A percentile compares a stretch with the other conserved stretches of the same genome.
phyloP scores from a whole-genome alignment of 1,140 invertebrate species.

The Teleopsis dalmanni region DNA sequence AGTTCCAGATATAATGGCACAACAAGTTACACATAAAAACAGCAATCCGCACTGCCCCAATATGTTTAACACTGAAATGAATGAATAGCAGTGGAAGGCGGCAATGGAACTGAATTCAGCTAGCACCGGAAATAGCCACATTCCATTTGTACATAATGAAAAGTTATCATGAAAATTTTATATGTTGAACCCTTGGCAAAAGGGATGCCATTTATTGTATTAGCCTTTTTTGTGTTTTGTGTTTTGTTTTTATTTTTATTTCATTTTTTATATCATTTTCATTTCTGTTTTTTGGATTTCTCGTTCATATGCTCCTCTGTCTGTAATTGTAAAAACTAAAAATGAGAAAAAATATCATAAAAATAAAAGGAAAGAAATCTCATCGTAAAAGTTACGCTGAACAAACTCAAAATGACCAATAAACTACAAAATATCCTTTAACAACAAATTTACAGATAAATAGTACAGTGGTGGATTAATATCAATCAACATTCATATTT shows the following conservation, averaged over 20 bases:
- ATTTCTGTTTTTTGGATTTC: no score
- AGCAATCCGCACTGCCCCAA: no score
- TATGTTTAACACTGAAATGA: not conserved
- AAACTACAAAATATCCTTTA: not conserved
- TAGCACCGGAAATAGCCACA: constrained; percentile 7
- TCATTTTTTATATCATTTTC: no score
- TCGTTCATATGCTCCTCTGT: no score
- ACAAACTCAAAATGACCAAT: constrained; percentile 8
- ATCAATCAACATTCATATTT: no score
- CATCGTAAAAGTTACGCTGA: not conserved
- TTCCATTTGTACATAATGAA: constrained; percentile 10
- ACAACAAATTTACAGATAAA: no score
- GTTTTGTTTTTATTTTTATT: no score
- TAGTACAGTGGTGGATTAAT: no score
- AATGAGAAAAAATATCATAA: not conserved
- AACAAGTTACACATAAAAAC: no score
- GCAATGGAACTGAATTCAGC: not conserved
- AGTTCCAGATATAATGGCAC: no score
- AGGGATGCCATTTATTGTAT: no score
- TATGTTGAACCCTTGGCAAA: constrained; percentile 2
- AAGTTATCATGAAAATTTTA: constrained; percentile 11
- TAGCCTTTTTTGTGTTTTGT: no score
- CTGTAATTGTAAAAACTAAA: not conserved
- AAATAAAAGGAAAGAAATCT: not conserved
- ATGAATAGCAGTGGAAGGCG: not conserved